These are phyloP conservation scores for Sinocyclocheilus rhinocerous DNA, from an alignment of 2,113 vertebrate genomes.

Conservation along the genomic window DNA sequence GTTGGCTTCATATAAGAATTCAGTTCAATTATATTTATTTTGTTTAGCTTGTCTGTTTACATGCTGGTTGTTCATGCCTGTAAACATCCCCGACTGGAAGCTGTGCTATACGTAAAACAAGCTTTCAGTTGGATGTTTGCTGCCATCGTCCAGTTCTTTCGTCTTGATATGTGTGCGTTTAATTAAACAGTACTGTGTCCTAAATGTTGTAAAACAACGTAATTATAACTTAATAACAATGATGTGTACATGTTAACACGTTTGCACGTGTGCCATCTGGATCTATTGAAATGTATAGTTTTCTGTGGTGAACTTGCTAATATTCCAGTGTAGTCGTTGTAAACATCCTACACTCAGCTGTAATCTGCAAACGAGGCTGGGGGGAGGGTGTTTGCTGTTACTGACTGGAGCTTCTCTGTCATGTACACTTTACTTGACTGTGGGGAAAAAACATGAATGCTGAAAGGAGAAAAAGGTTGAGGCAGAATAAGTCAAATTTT, in stretches of 20 bases:
- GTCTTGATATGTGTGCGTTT: neutral
- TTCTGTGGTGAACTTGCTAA: neutral
- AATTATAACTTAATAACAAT: too few relatives aligned
- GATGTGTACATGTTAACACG: too few relatives aligned
- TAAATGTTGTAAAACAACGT: neutral
- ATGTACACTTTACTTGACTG: too few relatives aligned
- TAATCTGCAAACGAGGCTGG: conserved; percentile 69
- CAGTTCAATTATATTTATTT: too few relatives aligned
- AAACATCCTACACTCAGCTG: conserved; percentile 89
- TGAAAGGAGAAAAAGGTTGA: too few relatives aligned
- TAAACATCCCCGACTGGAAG: conserved; percentile 99
- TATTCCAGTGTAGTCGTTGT: conserved; percentile 76
- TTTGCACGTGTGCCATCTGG: too few relatives aligned
- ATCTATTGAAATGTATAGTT: too few relatives aligned
- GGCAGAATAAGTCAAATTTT: neutral
- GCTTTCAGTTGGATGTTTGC: conserved; percentile 97
- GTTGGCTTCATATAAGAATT: too few relatives aligned
- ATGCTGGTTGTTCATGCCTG: conserved; percentile 78
- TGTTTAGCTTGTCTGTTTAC: neutral
- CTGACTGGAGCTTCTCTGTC: conserved; percentile 71
- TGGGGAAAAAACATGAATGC: too few relatives aligned
- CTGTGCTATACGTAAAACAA: conserved; percentile 72
- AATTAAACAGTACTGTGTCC: neutral
- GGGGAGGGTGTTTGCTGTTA: conserved; percentile 81
- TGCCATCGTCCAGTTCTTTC: conserved; percentile 72